Base-by-base conservation (phyloP, 2,888 invertebrate species). In the Papilio elwesi region DNA sequence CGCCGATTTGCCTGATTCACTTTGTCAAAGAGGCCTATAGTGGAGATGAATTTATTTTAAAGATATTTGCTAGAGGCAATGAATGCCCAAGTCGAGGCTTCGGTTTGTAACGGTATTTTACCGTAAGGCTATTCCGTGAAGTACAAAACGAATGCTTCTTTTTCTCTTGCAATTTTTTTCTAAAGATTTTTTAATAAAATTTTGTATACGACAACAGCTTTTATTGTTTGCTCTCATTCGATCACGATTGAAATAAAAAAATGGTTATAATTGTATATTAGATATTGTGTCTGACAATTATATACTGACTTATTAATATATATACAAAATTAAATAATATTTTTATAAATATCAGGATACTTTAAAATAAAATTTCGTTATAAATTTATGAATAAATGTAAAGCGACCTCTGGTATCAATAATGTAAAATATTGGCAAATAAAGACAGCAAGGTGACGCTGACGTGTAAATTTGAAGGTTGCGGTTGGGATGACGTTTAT, bases 341-440 rank as follows among this genome's bases (percentile, higher is more conserved):
- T 43, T 43, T 43, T 43, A 9, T 26, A 2, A 26, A 26, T 26
- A 26, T 26, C n/a, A 51, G n/a, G 10, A 51, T 51, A n/a, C 6
- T 6, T 51, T 3, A 4, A 51, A 12, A 3, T 51, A 6, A 6
- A 51, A 8, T 12, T 51, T 51, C 6, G 12, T 12, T 6, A 51
- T 51, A 3, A n/a, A 51, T 51, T 26, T 26, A 26, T 26, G 26
- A 51, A 51, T n/a, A 6, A n/a, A 8, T n/a, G n/a, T n/a, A 47
- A 59, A 38, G 68, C 48, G 70, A 53, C 70, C 52, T 63, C 70
- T 70, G 52, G 26, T 12, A 0, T 26, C 6, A 70, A 26, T 63
- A 12, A 51, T 51, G 47, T 15, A 69, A 51, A 70, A 12, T 26
- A 11, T 8, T 10, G 43, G n/a, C 5, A 47, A 53, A 13, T 10